Percentiles rank a stretch among this genome's conserved stretches.
phyloP scores from a whole-genome alignment of 2,113 vertebrate species.

The Gymnarchus niloticus region DNA sequence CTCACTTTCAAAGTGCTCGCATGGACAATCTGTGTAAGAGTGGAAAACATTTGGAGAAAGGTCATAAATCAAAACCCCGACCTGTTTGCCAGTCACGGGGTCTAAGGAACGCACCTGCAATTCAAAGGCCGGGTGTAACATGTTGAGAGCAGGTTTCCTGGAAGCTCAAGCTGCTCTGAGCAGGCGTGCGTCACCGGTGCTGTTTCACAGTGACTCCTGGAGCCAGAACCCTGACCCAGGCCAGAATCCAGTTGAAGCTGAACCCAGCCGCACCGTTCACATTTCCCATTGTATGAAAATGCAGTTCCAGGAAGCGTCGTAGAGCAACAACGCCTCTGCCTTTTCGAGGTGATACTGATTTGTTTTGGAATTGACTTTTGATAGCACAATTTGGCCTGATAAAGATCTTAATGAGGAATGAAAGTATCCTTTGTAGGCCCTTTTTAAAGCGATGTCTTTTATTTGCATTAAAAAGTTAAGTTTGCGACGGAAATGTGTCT shows the following conservation, averaged over 20 bases:
- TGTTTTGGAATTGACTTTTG: conserved; percentile 27
- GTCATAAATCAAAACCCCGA: neutral
- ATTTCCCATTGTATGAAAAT: neutral
- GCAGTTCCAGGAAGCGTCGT: neutral
- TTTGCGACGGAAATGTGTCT: conserved; percentile 85
- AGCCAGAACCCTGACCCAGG: neutral
- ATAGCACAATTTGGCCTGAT: conserved; percentile 23
- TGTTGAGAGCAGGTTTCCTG: neutral
- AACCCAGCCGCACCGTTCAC: neutral
- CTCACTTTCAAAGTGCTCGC: neutral
- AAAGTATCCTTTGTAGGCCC: conserved; percentile 20
- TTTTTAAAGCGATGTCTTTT: conserved; percentile 25
- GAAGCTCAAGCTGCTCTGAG: neutral
- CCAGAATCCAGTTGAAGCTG: neutral
- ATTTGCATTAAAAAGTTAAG: conserved; percentile 60
- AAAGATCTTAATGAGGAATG: conserved; percentile 24
- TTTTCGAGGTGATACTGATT: conserved; percentile 22
- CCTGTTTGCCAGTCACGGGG: neutral
- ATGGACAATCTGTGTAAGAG: neutral
- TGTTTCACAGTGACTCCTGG: neutral
- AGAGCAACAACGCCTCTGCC: neutral
- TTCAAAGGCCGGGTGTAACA: neutral
- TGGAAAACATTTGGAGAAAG: neutral
- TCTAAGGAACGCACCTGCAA: neutral
- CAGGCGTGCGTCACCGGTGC: neutral